Percentiles rank a stretch among this genome's conserved stretches.
phyloP scores from a whole-genome alignment of 2,797 vertebrate species.

The Pseudocheirus occidentalis region DNA sequence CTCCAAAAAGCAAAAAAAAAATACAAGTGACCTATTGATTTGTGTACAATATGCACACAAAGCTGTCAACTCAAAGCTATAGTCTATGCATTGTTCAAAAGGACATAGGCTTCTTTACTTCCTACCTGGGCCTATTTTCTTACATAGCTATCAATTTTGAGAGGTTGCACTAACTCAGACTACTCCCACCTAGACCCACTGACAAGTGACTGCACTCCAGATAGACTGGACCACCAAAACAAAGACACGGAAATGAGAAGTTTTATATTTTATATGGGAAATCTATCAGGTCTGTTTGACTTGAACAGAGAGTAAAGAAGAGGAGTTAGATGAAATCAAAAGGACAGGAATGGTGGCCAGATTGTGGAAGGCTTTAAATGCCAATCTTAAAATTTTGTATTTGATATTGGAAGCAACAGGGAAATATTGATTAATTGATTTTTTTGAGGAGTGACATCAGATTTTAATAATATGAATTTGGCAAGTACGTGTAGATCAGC shows the following conservation, averaged over 20 bases:
- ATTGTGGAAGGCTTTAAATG: not conserved
- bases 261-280: not conserved
- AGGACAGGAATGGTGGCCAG: rapidly evolving
- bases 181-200: not conserved
- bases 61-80: not conserved
- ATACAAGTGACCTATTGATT: not conserved
- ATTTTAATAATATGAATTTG: constrained; percentile 17
- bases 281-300: not conserved
- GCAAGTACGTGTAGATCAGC: not conserved
- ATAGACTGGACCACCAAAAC: not conserved
- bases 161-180: not conserved
- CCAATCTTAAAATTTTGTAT: not conserved
- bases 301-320: not conserved
- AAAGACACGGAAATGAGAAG: not conserved
- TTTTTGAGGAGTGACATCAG: not conserved
- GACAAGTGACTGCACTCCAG: not conserved
- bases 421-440: not conserved
- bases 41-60: not conserved
- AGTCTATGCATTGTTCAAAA: not conserved
- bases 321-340: not conserved
- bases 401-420: not conserved
- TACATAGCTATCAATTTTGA: not conserved
- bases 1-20: too few relatives aligned
- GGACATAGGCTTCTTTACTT: not conserved
- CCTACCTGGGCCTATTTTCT: not conserved